Conservation (phyloP, 30 jellyfish, hydroid and myxozoan genomes). For the Phacellophora camtschatica region DNA sequence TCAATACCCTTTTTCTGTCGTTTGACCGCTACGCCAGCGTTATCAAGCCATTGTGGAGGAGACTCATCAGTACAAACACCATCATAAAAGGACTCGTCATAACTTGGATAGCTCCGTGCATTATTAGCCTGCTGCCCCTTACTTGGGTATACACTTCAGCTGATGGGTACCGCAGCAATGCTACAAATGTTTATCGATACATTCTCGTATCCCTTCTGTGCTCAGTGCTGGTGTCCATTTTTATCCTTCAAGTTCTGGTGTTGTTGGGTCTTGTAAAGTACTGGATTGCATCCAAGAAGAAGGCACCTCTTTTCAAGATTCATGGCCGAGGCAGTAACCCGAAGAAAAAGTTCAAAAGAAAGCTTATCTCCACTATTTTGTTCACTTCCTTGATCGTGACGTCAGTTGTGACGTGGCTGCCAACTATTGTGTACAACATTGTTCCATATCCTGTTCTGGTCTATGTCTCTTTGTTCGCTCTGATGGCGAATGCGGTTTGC, state of each 20-base stretch:
- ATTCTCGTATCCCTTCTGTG: conserved; percentile 16
- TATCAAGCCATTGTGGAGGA: conserved; percentile 55
- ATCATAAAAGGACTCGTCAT: conserved; percentile 23
- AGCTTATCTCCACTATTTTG: conserved; percentile 4
- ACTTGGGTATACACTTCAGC: conserved; percentile 26
- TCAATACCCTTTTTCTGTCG: conserved; percentile 40
- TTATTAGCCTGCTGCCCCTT: conserved; percentile 38
- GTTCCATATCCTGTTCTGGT: conserved; percentile 3
- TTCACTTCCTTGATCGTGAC: conserved; percentile 24
- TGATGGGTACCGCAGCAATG: conserved; percentile 36
- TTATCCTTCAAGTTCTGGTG: conserved; percentile 20
- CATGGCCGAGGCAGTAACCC: conserved; percentile 3
- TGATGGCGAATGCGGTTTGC: conserved; percentile 34
- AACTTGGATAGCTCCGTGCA: conserved; percentile 33
- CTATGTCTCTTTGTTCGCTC: conserved; percentile 34
- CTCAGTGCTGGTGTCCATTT: not conserved
- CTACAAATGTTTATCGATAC: conserved; percentile 16
- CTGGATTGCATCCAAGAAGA: conserved; percentile 36
- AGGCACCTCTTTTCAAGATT: not conserved
- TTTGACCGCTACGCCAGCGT: conserved; percentile 63
- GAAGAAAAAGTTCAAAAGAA: conserved; percentile 4
- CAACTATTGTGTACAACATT: conserved; percentile 43
- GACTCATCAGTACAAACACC: conserved; percentile 26
- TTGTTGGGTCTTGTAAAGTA: conserved; percentile 16
- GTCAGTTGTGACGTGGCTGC: conserved; percentile 57